phyloP scores from a whole-genome alignment of 1,140 invertebrate genomes.

The Alviniconcha marisindica region DNA sequence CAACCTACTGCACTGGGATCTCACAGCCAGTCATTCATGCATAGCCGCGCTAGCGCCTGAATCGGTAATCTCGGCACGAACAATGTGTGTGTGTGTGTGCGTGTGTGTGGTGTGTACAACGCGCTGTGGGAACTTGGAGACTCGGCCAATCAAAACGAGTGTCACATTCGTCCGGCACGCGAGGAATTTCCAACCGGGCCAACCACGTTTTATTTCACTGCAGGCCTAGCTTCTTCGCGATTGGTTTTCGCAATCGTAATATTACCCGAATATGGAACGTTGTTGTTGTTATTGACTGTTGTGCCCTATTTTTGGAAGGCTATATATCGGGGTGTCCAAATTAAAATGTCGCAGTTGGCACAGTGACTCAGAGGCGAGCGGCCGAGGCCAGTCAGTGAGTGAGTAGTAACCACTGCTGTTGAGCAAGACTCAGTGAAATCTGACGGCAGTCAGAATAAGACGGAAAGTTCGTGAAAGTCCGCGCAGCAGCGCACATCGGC shows the following conservation, averaged over 20 bases:
- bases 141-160: conserved; percentile 46
- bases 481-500: too few relatives aligned
- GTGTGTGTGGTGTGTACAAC: conserved; percentile 3
- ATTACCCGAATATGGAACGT: conserved; percentile 22
- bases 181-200: conserved; percentile 42
- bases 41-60: conserved; percentile 31
- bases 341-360: conserved; percentile 28
- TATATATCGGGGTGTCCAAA: conserved; percentile 28
- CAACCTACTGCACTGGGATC: not conserved
- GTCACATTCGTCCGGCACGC: conserved; percentile 46
- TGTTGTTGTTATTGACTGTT: conserved; percentile 22
- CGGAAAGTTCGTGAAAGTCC: too few relatives aligned
- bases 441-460: not conserved
- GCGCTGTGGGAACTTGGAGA: conserved; percentile 38
- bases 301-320: conserved; percentile 31
- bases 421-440: not conserved
- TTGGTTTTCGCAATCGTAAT: conserved; percentile 29
- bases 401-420: not conserved
- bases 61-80: conserved; percentile 34
- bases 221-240: not conserved
- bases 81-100: not conserved
- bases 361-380: conserved; percentile 13
- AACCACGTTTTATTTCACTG: conserved; percentile 3
- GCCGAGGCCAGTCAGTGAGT: not conserved
- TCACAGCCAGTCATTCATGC: conserved; percentile 43